Evolutionary conservation across 2,888 invertebrate genomes (phyloP).

Genomic region (Ptilodon capucinus): DNA sequence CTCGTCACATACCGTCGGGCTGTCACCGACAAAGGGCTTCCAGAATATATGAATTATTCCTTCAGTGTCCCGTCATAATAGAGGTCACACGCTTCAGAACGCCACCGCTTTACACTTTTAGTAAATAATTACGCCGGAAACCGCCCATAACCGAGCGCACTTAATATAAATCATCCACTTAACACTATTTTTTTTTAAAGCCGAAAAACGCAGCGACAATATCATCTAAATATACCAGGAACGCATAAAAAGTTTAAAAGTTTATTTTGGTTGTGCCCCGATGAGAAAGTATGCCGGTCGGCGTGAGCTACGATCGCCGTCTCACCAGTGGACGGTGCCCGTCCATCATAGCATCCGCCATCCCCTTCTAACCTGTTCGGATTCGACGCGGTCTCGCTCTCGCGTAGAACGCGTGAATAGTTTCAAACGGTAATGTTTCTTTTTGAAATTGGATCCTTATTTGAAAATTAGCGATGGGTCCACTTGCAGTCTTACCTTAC

Average conservation of each 20-base stretch:
- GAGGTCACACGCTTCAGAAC: slow-evolving; percentile 43
- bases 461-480: slow-evolving; percentile 36
- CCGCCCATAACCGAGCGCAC: slow-evolving; percentile 65
- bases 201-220: slow-evolving; percentile 65
- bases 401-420: slow-evolving; percentile 62
- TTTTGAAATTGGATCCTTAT: slow-evolving; percentile 62
- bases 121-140: slow-evolving; percentile 76
- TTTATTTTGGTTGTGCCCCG: slow-evolving; percentile 74
- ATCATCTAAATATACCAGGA: slow-evolving; percentile 74
- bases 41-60: slow-evolving; percentile 61
- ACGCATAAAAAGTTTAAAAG: slow-evolving; percentile 72
- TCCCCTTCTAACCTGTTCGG: slow-evolving; percentile 45
- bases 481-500: slow-evolving; percentile 23
- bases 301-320: slow-evolving; percentile 71
- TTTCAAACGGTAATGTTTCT: slow-evolving; percentile 72
- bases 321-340: slow-evolving; percentile 61
- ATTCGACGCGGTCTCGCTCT: slow-evolving; percentile 37
- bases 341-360: slow-evolving; percentile 66
- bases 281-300: slow-evolving; percentile 76
- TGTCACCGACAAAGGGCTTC: slow-evolving; percentile 46
- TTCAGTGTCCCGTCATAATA: slow-evolving; percentile 44
- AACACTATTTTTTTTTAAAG: slow-evolving; percentile 73
- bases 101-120: slow-evolving; percentile 45
- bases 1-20: slow-evolving; percentile 21
- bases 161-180: slow-evolving; percentile 81